These are phyloP conservation scores for Lycophotia porphyrea DNA, from an alignment of 2,888 invertebrate species.

Conservation along the genomic window DNA sequence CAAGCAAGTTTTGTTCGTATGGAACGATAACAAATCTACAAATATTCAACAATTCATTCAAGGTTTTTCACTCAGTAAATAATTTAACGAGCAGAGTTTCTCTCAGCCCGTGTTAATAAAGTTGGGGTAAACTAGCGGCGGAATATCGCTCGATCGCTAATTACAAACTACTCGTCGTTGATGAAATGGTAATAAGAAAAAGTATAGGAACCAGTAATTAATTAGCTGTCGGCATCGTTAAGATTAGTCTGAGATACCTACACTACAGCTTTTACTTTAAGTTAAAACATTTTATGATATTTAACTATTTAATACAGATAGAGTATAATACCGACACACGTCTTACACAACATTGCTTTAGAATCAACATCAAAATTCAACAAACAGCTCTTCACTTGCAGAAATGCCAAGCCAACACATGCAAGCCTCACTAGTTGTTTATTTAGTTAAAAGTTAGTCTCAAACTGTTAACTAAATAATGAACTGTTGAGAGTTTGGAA, in stretches of 20 bases:
- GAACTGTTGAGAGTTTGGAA: slow-evolving; percentile 10
- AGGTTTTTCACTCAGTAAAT: slow-evolving; percentile 33
- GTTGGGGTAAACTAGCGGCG: slow-evolving; percentile 8
- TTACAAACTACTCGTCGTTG: slow-evolving; percentile 22
- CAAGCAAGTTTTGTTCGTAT: not conserved
- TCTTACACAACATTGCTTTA: not conserved
- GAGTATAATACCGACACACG: not conserved
- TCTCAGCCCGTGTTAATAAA: slow-evolving; percentile 12
- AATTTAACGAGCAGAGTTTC: slow-evolving; percentile 34
- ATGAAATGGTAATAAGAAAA: slow-evolving; percentile 15
- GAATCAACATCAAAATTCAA: not conserved
- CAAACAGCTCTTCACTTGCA: not conserved
- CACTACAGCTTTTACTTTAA: not conserved
- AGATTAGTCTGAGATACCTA: not conserved
- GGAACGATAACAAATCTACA: slow-evolving; percentile 18
- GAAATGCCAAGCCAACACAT: not conserved
- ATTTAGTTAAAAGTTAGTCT: slow-evolving; percentile 19
- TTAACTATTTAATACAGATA: not conserved
- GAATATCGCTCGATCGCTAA: slow-evolving; percentile 41
- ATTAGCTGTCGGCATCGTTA: not conserved
- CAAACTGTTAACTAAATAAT: slow-evolving; percentile 32
- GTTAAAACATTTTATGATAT: not conserved
- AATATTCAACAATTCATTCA: slow-evolving; percentile 29
- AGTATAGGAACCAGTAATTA: slow-evolving; percentile 4
- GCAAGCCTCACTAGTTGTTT: slow-evolving; percentile 6